These are phyloP conservation scores for Otolemur crassicaudatus DNA, from an alignment of 2,797 vertebrate genomes.

Conservation along the genomic window DNA sequence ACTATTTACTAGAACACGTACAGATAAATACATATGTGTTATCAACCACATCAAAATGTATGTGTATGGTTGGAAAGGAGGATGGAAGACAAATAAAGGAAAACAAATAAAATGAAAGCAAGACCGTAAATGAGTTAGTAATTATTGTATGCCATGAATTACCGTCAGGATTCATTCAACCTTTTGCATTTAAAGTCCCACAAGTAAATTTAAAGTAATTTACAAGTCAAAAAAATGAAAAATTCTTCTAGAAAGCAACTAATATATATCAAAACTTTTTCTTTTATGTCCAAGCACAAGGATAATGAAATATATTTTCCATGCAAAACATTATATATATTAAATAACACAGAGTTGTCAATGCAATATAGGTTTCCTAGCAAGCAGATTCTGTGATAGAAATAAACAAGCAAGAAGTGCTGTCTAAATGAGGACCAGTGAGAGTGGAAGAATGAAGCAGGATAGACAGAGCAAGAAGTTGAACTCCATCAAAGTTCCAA, in stretches of 20 bases:
- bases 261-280: not conserved
- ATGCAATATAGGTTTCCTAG: too few species aligned
- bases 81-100: not conserved
- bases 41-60: not conserved
- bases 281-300: too few species aligned
- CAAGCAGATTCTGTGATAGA: too few species aligned
- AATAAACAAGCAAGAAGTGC: too few species aligned
- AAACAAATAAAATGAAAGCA: conserved; percentile 32
- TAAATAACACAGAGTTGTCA: too few species aligned
- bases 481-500: too few species aligned
- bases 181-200: not conserved
- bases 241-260: conserved; percentile 16
- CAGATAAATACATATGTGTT: not conserved
- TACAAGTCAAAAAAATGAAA: not conserved
- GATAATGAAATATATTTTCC: too few species aligned
- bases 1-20: not conserved
- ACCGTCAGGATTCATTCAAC: conserved; percentile 4
- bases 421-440: too few species aligned
- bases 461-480: too few species aligned
- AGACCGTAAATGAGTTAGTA: not conserved
- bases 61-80: not conserved
- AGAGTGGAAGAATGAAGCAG: too few species aligned
- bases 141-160: not conserved
- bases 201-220: conserved; percentile 36
- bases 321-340: too few species aligned